Base-by-base conservation (phyloP, 2,888 invertebrate genomes). In the Melieria picta region DNA sequence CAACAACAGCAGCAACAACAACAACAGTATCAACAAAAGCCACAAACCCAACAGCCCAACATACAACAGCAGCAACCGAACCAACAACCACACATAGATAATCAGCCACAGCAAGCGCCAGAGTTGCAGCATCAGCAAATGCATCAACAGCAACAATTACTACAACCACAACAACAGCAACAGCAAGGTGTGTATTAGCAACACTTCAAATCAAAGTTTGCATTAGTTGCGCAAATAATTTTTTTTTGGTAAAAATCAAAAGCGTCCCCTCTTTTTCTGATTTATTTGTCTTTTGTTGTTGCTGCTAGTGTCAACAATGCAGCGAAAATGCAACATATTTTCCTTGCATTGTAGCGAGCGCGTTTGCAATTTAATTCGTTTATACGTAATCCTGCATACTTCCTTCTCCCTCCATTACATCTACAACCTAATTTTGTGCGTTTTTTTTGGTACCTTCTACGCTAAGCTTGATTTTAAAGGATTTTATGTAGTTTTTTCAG, bases 401-500 rank as follows among this genome's bases (percentile, higher is more conserved):
- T 30, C 30, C 30, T 30, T 30, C 30, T 30, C 30, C 30, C 30
- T 30, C 30, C 30, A 30, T 30, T 30, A 30, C 30, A 16, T 10
- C n/a, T 52, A 7, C 13, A 52, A n/a, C 13, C 6, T 52, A 11
- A 11, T 1, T 52, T 52, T 43, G 61, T 61, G 61, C 42, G 7
- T 43, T 9, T 72, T 66, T 66, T 64, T 66, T 72, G 50, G 56
- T 71, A 58, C 62, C 48, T 56, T 57, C 61, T 65, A 66, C 80
- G 82, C 79, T 80, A 80, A 78, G 78, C 83, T 67, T 58, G 83
- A 84, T 84, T 83, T 84, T 84, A 84, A 84, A 82, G 82, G 84
- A 84, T 85, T 86, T 86, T 87, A 83, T 87, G 84, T 86, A 87
- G 87, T 86, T 87, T 85, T 87, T 87, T 87, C 87, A 87, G 87